These are phyloP conservation scores for Hiodon tergisus DNA, from an alignment of 2,113 vertebrate species.

Conservation along the genomic window DNA sequence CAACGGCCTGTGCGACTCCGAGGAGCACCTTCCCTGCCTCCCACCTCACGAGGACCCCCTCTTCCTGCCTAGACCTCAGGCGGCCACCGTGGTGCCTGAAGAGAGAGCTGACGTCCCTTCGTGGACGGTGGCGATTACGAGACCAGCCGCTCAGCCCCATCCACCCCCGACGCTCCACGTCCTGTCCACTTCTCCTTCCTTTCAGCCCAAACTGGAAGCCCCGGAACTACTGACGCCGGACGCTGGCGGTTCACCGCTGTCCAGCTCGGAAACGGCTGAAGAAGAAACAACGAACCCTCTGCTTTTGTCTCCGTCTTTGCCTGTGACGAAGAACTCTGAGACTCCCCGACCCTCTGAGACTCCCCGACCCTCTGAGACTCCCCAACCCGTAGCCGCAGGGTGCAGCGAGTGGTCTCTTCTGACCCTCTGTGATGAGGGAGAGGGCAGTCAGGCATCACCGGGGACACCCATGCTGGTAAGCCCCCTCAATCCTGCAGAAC, in stretches of 20 bases:
- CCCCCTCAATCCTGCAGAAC: conserved; percentile 24
- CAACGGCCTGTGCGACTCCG: conserved; percentile 36
- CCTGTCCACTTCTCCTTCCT: conserved; percentile 37
- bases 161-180: conserved; percentile 43
- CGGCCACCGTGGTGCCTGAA: conserved; percentile 51
- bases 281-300: conserved; percentile 19
- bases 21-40: conserved; percentile 5
- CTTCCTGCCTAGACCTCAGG: conserved; percentile 40
- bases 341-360: conserved; percentile 36
- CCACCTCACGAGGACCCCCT: conserved; percentile 14
- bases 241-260: conserved; percentile 19
- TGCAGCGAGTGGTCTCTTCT: conserved; percentile 30
- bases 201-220: conserved; percentile 34
- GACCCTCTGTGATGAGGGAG: conserved; percentile 14
- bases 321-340: conserved; percentile 37
- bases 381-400: conserved; percentile 35
- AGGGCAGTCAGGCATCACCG: conserved; percentile 4
- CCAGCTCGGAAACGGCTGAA: conserved; percentile 26
- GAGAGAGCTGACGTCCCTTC: conserved; percentile 32
- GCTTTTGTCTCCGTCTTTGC: conserved; percentile 18
- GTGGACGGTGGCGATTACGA: conserved; percentile 29
- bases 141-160: conserved; percentile 34
- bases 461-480: conserved; percentile 29
- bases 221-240: not conserved
- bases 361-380: conserved; percentile 35